Percentiles rank a stretch among this genome's conserved stretches.
Evolutionary conservation across 2,888 invertebrate genomes (phyloP).

Genomic region (Suillia variegata): DNA sequence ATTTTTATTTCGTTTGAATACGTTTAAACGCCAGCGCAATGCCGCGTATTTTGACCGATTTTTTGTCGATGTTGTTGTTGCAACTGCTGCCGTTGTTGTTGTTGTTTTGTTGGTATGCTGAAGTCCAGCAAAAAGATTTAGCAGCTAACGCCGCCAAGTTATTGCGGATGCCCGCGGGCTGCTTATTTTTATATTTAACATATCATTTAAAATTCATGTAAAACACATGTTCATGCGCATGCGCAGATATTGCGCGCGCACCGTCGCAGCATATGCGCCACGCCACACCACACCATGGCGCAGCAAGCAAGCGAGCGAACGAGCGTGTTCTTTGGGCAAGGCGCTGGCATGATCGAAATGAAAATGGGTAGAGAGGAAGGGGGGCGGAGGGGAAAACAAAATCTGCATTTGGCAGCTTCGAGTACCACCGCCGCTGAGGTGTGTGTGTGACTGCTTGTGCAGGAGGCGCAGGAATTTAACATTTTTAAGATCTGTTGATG

Average conservation of each 20-base stretch:
- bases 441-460: too few species aligned
- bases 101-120: neutral
- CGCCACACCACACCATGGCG: neutral
- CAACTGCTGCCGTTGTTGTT: neutral
- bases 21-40: neutral
- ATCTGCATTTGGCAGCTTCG: too few species aligned
- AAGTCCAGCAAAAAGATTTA: neutral
- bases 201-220: slow-evolving; percentile 59
- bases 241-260: slow-evolving; percentile 13
- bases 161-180: slow-evolving; percentile 41
- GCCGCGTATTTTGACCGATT: slow-evolving; percentile 6
- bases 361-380: too few species aligned
- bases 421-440: too few species aligned
- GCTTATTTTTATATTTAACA: slow-evolving; percentile 56
- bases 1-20: neutral
- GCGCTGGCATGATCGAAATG: too few species aligned
- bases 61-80: slow-evolving; percentile 19
- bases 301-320: too few species aligned
- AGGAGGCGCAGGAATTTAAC: neutral
- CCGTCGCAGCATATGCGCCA: neutral
- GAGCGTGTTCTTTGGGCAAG: too few species aligned
- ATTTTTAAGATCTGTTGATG: neutral
- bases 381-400: too few species aligned
- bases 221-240: slow-evolving; percentile 44
- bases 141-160: neutral